Evolutionary conservation across 2,113 vertebrate genomes (phyloP).

Genomic region (Trachemys scripta): DNA sequence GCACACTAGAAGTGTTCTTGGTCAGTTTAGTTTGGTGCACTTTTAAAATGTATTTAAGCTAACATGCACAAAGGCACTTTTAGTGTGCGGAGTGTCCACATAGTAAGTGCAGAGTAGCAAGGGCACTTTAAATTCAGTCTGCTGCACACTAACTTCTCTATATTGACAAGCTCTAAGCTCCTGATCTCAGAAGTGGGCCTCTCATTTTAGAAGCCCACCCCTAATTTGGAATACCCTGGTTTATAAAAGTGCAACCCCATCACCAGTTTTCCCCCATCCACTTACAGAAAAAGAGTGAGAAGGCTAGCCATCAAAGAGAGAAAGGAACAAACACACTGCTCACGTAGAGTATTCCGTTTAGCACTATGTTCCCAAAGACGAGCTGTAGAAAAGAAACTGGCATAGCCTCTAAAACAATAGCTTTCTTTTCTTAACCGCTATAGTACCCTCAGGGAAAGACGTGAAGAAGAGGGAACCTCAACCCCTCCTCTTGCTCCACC

Average conservation of each 20-base stretch:
- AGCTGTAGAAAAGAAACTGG: neutral
- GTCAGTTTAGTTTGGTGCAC: neutral
- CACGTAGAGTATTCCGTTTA: accelerated
- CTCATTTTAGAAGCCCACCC: neutral
- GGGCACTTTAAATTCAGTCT: neutral
- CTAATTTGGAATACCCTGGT: neutral
- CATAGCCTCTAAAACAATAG: neutral
- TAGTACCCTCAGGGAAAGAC: neutral
- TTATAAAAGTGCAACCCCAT: neutral
- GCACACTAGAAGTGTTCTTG: neutral
- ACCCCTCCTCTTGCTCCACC: neutral
- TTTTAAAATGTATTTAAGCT: neutral
- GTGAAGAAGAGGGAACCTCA: neutral
- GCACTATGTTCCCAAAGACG: neutral
- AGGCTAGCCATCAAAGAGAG: neutral
- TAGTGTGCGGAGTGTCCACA: neutral
- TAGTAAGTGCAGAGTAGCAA: neutral
- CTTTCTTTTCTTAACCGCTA: constrained; percentile 2
- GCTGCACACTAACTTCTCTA: neutral
- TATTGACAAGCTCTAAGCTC: neutral
- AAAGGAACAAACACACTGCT: neutral
- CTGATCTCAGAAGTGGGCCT: neutral
- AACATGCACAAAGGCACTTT: neutral
- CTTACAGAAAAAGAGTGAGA: neutral
- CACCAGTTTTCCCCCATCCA: neutral